Base-by-base conservation (phyloP, 2,113 vertebrate genomes). In the Alouatta palliata region DNA sequence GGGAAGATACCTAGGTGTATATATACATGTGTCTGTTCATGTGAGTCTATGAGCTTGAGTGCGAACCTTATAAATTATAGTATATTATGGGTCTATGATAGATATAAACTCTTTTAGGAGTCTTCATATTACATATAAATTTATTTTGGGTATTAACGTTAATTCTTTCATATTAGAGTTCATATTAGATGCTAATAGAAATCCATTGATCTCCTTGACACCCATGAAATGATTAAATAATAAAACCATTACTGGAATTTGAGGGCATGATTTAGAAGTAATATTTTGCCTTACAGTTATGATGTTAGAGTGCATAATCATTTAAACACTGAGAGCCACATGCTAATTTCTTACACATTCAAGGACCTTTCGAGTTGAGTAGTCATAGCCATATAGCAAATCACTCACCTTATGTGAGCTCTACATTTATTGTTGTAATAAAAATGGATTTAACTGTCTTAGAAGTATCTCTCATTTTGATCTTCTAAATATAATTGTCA, bases 231-330 rank as follows among this genome's bases (percentile, higher is more conserved):
- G 8, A 8, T 86, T 86, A 85, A 93, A 71, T 87, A 85, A 32
- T 58, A 94, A 81, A 71, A 95, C 40, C 45, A 86, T 93, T 90
- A 49, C 68, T 82, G 52, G 54, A 95, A 75, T 61, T 45, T 76
- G 10, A 94, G 49, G 58, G 23, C 4, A 58, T 73, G 54, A 89
- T 96, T 89, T 68, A 52, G 32, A 86, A 17, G n/a, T 19, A 83
- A 17, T 45, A 75, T 71, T 93, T 88, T 81, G 20, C 52, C 17
- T 23, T 64, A 35, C 11, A 87, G 30, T 64, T 70, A 8, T 90
- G 52, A 83, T 89, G 79, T 47, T 66, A 92, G 90, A 27, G 85
- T 13, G 12, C 20, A 23, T 20, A 45, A 70, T 88, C 35, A 66
- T 68, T 93, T 25, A 93, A 93, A 27, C 8, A 6, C 17, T 71